Percentiles rank a stretch among this genome's conserved stretches.
These are phyloP conservation scores for Eupithecia insigniata DNA, from an alignment of 2,888 invertebrate species.

Conservation along the genomic window DNA sequence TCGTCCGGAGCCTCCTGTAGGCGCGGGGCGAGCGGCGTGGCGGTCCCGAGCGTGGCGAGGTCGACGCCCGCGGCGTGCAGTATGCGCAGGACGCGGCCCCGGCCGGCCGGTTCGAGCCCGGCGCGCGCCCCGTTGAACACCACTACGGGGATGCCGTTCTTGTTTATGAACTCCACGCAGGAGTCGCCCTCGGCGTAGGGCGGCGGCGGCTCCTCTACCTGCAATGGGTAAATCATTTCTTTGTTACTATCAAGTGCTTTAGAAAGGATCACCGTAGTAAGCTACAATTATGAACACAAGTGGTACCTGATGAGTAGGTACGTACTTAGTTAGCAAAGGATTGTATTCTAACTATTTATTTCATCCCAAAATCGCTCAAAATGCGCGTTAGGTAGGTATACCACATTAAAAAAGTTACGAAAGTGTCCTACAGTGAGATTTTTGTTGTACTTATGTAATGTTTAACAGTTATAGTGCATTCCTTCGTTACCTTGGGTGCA, in stretches of 20 bases:
- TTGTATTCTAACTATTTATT: too few species aligned
- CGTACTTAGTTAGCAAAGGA: too few species aligned
- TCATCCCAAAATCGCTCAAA: too few species aligned
- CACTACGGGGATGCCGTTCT: slow-evolving; percentile 57
- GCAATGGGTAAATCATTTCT: neutral
- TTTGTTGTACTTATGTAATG: too few species aligned
- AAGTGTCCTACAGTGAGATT: too few species aligned
- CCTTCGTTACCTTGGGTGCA: slow-evolving; percentile 13
- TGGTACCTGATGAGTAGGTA: too few species aligned
- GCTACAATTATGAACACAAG: too few species aligned
- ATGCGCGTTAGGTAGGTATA: too few species aligned
- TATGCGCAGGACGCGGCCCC: neutral
- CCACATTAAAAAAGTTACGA: too few species aligned
- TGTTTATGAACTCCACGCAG: slow-evolving; percentile 57
- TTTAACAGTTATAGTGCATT: too few species aligned
- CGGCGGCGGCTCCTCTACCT: slow-evolving; percentile 65
- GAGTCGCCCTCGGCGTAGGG: slow-evolving; percentile 59
- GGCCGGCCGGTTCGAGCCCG: neutral
- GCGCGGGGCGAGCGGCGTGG: neutral
- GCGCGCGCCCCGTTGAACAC: slow-evolving; percentile 45
- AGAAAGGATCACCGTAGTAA: too few species aligned
- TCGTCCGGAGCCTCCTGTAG: neutral
- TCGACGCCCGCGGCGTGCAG: neutral
- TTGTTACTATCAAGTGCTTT: too few species aligned
- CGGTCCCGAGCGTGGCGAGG: neutral